Conservation (phyloP, 2,113 vertebrate genomes). For the Telmatochromis sp. region DNA sequence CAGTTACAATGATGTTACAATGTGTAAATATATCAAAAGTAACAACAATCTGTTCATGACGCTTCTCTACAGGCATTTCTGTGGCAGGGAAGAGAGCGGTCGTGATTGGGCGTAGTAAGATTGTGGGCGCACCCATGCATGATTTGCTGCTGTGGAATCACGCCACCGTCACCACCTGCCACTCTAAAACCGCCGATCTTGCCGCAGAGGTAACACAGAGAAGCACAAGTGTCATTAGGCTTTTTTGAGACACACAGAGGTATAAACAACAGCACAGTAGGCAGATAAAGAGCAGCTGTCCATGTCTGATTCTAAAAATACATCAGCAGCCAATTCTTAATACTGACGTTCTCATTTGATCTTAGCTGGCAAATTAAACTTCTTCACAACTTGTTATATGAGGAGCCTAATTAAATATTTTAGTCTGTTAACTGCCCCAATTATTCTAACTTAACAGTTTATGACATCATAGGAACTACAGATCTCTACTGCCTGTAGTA, state of each 20-base stretch:
- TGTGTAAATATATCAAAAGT: not conserved
- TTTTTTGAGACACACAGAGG: not conserved
- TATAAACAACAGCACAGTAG: not conserved
- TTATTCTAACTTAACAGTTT: not conserved
- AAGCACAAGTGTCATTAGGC: not conserved
- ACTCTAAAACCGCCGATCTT: slow-evolving; percentile 86
- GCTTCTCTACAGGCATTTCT: slow-evolving; percentile 73
- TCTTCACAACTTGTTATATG: not conserved
- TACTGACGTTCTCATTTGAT: not conserved
- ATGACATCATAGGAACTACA: not conserved
- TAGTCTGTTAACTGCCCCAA: not conserved
- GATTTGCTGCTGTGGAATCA: slow-evolving; percentile 94
- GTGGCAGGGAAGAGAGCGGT: slow-evolving; percentile 88
- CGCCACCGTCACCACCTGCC: slow-evolving; percentile 94
- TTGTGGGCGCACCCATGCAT: slow-evolving; percentile 95
- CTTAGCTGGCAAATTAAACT: not conserved
- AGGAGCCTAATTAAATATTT: not conserved
- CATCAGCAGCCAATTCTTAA: not conserved
- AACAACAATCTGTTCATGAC: not conserved
- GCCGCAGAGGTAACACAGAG: slow-evolving; percentile 73
- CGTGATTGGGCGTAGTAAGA: slow-evolving; percentile 94
- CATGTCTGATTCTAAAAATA: not conserved
- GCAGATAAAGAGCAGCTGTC: not conserved
- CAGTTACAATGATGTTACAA: not conserved
- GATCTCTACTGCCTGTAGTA: not conserved